Base-by-base conservation (phyloP, 2,113 vertebrate species). In the Prionailurus bengalensis region DNA sequence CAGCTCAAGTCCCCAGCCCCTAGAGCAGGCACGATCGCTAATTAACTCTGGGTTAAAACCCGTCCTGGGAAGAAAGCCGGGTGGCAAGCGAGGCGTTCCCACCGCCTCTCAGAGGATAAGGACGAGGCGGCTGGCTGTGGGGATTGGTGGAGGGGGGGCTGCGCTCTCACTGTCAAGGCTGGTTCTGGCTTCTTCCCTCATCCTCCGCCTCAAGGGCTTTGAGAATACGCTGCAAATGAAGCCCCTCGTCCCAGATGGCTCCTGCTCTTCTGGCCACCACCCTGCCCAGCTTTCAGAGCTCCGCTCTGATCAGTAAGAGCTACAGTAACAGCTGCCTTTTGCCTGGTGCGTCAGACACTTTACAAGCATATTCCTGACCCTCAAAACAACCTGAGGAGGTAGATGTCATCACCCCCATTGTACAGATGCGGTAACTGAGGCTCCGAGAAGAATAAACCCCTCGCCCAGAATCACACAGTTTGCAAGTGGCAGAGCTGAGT, bases 21-120 rank as follows among this genome's bases (percentile, higher is more conserved):
- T 80, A 45, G 61, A 14, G 65, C 76, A 71, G 51, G 55, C 66
- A 19, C 0, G 21, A 81, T 76, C 8, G 10, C 89, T 98, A 93
- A 97, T 97, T 96, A 97, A 90, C 11, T 0, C 83, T 63, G 92
- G 82, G 86, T 95, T 93, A 94, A 94, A 97, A 73, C 42, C 7
- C 2, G 0, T 55, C 88, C 82, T 93, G 93, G 89, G 88, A 90
- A 88, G 91, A 31, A n/a, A 94, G 83, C 70, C 7, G 17, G 33
- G 92, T 10, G 51, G 80, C 7, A 0, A 65, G 21, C 7, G 0
- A 33, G 91, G 39, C 5, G 2, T 89, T 92, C 71, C 86, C 78
- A 71, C 39, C 7, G 0, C 58, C 25, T 65, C 36, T 71, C 21
- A 0, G 80, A 55, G 48, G 66, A 78, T 33, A 3, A 84, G 70